Percentiles rank a stretch among this genome's conserved stretches.
Evolutionary conservation across 2,797 vertebrate species (phyloP).

Genomic region (Heteromormyrus szaboi): DNA sequence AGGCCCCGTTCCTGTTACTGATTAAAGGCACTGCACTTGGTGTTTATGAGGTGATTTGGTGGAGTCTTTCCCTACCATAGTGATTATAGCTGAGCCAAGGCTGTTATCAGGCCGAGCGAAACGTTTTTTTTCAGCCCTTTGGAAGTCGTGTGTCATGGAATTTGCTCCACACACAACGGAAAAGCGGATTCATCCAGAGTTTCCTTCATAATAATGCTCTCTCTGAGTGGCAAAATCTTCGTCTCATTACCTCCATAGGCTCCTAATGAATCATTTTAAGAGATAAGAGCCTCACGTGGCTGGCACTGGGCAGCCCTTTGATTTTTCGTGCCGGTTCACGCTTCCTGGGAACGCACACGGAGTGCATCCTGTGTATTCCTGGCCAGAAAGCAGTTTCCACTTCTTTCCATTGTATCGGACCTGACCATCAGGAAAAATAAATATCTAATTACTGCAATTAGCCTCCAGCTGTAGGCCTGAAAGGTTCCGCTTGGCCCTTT

Average conservation of each 20-base stretch:
- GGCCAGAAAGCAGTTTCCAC: background rate
- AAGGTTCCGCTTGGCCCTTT: background rate
- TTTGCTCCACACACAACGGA: background rate
- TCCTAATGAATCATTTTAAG: background rate
- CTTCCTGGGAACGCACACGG: background rate
- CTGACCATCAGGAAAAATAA: slow-evolving; percentile 1
- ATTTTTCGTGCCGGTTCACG: background rate
- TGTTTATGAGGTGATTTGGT: background rate
- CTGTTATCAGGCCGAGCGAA: background rate
- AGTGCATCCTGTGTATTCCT: background rate
- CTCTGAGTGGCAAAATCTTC: background rate
- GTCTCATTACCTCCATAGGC: background rate
- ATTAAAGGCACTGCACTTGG: background rate
- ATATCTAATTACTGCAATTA: background rate
- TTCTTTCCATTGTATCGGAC: background rate
- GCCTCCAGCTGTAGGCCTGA: background rate
- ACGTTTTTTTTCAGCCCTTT: background rate
- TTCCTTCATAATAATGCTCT: background rate
- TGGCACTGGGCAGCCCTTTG: background rate
- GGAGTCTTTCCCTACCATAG: background rate
- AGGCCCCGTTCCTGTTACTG: background rate
- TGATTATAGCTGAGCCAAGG: background rate
- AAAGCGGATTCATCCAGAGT: background rate
- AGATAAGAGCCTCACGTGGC: background rate
- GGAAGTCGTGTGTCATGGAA: background rate